Evolutionary conservation across 2,797 vertebrate genomes (phyloP), one percentile per base, ranked within the genome.

Genomic region (Threskiornis aethiopicus): DNA sequence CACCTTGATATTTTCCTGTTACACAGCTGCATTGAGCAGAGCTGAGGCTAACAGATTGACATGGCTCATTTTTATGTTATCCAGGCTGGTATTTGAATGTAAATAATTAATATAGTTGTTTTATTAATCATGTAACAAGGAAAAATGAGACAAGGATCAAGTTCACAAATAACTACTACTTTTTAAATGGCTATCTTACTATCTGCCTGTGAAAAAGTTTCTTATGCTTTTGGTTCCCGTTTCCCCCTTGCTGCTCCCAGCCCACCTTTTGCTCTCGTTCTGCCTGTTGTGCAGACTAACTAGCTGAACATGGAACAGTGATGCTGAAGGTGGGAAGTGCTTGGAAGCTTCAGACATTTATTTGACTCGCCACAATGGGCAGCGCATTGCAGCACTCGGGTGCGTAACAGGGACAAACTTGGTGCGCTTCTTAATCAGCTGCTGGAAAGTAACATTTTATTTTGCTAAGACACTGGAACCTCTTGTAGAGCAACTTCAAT

Each of bases 351-450:
- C 4, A 46, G 49, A 0, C 2, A 0, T 49, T 8, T 10, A 5
- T 49, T 73, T 5, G 33, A 5, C 46, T 55, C 84, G 10, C 22
- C 6, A 0, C 3, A 47, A 8, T 16, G 58, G 42, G 42, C 84
- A 47, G 52, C 0, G 5, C 2, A 5, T 20, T 67, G 66, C 77
- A 54, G 44, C 17, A 3, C 69, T 29, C 0, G 0, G 52, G 1
- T 39, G 54, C 12, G 2, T 21, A 39, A 2, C 46, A 5, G 64
- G 54, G 35, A 3, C 1, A 6, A 54, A 6, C 37, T 70, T 25
- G 3, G 29, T 5, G 2, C 2, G 0, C 10, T 49, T 57, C 28
- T 55, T 24, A 11, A 19, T 7, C 46, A 88, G 18, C 52, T 1
- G 6, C 47, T 51, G 31, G 28, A 16, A n/a, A 44, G 37, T 5